Percentiles rank a stretch among this genome's conserved stretches.
phyloP scores from a whole-genome alignment of 2,888 invertebrate genomes.

The Lasioglossum zephyrum region DNA sequence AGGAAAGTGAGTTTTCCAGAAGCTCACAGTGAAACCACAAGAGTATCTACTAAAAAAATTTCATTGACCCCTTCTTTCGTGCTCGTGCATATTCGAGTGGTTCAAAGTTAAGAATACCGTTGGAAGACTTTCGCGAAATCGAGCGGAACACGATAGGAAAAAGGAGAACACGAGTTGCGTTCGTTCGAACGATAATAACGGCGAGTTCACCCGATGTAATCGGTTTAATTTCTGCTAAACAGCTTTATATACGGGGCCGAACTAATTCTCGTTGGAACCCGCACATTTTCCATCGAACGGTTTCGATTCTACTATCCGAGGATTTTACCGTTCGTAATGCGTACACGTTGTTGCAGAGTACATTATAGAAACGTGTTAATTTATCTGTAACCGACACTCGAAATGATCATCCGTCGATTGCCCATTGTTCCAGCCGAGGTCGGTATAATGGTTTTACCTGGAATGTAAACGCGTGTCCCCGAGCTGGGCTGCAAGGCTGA shows the following conservation, averaged over 20 bases:
- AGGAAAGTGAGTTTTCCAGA: no score
- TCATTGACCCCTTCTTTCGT: no score
- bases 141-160: background rate
- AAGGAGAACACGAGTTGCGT: background rate
- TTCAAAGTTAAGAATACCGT: background rate
- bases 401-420: slow-evolving; percentile 13
- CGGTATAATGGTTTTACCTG: slow-evolving; percentile 6
- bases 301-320: background rate
- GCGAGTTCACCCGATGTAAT: slow-evolving; percentile 22
- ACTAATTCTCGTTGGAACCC: slow-evolving; percentile 30
- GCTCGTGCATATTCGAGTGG: no score
- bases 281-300: background rate
- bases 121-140: background rate
- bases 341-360: background rate
- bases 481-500: slow-evolving; percentile 34
- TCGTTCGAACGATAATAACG: slow-evolving; percentile 17
- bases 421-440: slow-evolving; percentile 41
- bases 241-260: slow-evolving; percentile 36
- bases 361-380: background rate
- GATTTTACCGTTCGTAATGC: background rate
- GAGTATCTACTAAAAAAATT: no score
- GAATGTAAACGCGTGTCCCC: slow-evolving; percentile 7
- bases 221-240: slow-evolving; percentile 46
- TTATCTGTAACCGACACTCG: background rate
- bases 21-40: no score